A percentile compares a stretch with the other conserved stretches of the same genome.
Evolutionary conservation across 2,113 vertebrate species (phyloP).

Genomic region (Misgurnus anguillicaudatus): DNA sequence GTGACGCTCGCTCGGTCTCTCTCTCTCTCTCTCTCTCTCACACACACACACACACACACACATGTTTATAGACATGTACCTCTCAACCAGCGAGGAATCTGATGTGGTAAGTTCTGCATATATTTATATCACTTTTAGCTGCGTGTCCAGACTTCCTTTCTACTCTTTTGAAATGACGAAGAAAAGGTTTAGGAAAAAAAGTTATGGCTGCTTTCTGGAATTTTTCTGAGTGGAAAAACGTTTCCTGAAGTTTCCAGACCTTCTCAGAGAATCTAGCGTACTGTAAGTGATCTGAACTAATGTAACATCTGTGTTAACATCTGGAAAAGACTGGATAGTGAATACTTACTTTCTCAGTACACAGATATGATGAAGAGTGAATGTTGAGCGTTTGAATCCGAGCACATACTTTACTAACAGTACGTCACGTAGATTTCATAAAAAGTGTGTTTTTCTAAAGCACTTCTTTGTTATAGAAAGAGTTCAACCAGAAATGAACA

Average conservation of each 20-base stretch:
- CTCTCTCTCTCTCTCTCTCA: not conserved
- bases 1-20: slow-evolving; percentile 24
- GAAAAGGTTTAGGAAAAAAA: not conserved
- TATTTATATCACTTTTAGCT: slow-evolving; percentile 16
- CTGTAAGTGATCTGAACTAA: not conserved
- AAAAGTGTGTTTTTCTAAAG: not conserved
- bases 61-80: slow-evolving; percentile 53
- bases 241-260: slow-evolving; percentile 40
- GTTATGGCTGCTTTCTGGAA: slow-evolving; percentile 24
- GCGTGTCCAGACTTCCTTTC: not conserved
- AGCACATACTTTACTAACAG: too few relatives aligned
- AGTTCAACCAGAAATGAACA: too few relatives aligned
- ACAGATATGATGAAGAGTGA: not conserved
- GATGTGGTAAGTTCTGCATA: slow-evolving; percentile 53
- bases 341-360: not conserved
- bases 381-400: not conserved
- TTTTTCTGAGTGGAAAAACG: slow-evolving; percentile 10
- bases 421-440: not conserved
- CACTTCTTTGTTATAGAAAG: too few relatives aligned
- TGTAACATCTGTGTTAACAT: slow-evolving; percentile 37
- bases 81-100: slow-evolving; percentile 59
- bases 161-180: slow-evolving; percentile 41
- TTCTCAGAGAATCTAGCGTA: not conserved
- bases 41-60: slow-evolving; percentile 17
- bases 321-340: slow-evolving; percentile 12